A percentile compares a stretch with the other conserved stretches of the same genome.
phyloP scores from a whole-genome alignment of 1,140 invertebrate species.

The Drosophila setifemur region DNA sequence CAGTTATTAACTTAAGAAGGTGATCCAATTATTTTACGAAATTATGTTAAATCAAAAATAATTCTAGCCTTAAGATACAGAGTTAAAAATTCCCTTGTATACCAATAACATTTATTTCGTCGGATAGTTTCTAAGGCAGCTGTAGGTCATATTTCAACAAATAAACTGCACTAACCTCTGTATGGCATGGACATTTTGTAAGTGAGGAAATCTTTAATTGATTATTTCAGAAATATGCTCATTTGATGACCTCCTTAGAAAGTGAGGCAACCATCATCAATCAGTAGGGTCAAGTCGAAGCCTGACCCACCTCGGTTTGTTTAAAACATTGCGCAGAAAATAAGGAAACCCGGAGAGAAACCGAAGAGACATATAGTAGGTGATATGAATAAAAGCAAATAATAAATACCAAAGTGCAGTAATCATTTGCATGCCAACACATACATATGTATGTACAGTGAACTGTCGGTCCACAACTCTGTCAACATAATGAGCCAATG shows the following conservation, averaged over 20 bases:
- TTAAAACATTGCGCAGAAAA: slow-evolving; percentile 41
- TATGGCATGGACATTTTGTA: too few species aligned
- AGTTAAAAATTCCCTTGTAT: too few species aligned
- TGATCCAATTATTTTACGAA: too few species aligned
- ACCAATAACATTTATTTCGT: too few species aligned
- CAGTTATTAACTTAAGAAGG: too few species aligned
- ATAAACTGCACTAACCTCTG: too few species aligned
- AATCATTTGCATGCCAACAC: slow-evolving; percentile 22
- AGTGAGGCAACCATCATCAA: slow-evolving; percentile 11
- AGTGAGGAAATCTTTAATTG: background rate
- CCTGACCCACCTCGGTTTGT: slow-evolving; percentile 40
- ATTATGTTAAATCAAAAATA: too few species aligned
- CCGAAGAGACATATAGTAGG: background rate
- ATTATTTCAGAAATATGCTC: background rate
- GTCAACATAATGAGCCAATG: slow-evolving; percentile 70
- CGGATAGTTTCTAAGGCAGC: too few species aligned
- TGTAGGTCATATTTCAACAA: too few species aligned
- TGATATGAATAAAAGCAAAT: slow-evolving; percentile 16
- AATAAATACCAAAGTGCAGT: slow-evolving; percentile 44
- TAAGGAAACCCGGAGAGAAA: slow-evolving; percentile 16
- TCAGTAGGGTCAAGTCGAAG: slow-evolving; percentile 12
- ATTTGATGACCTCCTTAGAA: slow-evolving; percentile 1
- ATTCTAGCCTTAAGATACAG: too few species aligned
- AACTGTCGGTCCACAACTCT: slow-evolving; percentile 46
- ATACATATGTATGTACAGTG: too few species aligned